Evolutionary conservation across 35 echinoderm and acorn worm species (phyloP), one percentile per base, ranked within the genome.

Genomic region (Hemicentrotus pulcherrimus): DNA sequence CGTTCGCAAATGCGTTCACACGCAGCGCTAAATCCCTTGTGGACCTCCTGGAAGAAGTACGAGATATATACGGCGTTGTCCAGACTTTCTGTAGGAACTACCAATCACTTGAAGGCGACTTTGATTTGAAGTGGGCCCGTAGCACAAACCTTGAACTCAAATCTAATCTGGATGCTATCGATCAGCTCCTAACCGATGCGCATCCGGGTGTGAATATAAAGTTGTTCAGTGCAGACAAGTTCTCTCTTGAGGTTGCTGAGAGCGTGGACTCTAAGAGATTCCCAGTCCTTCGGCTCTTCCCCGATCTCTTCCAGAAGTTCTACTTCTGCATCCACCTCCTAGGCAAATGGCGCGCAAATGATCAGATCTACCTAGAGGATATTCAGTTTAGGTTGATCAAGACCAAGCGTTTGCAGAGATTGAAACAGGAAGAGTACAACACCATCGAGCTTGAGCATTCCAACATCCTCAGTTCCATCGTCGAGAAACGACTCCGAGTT

Each of bases 261-360:
- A 98, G 97, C 5, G 95, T 96, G 45, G 98, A 99, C 86, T 97
- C 97, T 8, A 97, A 94, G 86, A 71, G 96, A 46, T 99, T 97
- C 31, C 98, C 98, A 19, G 86, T 99, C 10, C 94, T 99, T 12
- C 61, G 97, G 61, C 85, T 99, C 30, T 97, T 98, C 46, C 98
- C 98, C 8, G 98, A 99, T 95, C 58, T 99, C 85, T 97, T 99
- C 94, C 98, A 99, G 91, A 99, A 99, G 92, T 99, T 99, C 46
- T 96, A 99, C 92, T 97, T 98, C 46, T 85, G 61, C n/a, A 92
- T 98, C 28, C 97, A 98, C 46, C 96, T 99, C 12, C 71, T 99
- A 18, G 98, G 96, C 24, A 97, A 95, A 95, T 99, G 98, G 98
- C 95, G 98, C 0, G 97, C 97, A 5, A 97, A 98, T 85, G 98